Evolutionary conservation across 1,140 invertebrate genomes (phyloP).

Genomic region (Saccostrea cuccullata): DNA sequence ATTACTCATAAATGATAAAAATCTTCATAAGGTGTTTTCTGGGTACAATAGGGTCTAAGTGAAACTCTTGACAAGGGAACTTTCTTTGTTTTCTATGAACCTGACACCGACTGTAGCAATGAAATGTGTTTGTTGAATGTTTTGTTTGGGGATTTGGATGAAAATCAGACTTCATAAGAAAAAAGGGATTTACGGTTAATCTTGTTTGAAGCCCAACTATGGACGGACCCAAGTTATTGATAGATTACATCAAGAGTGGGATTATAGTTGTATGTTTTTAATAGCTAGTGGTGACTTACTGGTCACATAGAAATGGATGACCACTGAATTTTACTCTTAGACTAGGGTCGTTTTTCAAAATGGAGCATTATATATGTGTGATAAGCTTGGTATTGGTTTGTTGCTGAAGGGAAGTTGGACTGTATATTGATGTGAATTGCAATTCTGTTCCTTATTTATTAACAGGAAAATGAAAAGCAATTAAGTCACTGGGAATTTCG

Average conservation of each 20-base stretch:
- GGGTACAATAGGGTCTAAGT: constrained; percentile 1
- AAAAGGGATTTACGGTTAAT: constrained; percentile 10
- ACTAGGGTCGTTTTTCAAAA: neutral
- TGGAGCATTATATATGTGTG: neutral
- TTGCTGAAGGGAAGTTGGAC: neutral
- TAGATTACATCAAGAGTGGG: constrained; percentile 2
- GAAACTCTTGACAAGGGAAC: neutral
- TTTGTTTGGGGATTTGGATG: constrained; percentile 13
- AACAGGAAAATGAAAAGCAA: constrained; percentile 87
- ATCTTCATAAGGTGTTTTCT: neutral
- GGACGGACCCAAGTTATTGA: neutral
- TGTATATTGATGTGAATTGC: neutral
- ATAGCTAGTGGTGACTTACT: neutral
- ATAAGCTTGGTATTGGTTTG: neutral
- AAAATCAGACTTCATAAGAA: neutral
- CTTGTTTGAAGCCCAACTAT: constrained; percentile 19
- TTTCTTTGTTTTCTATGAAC: neutral
- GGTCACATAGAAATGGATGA: neutral
- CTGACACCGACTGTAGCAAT: constrained; percentile 10
- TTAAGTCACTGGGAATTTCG: constrained; percentile 91
- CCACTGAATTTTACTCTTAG: neutral
- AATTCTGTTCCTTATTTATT: constrained; percentile 51
- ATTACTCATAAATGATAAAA: constrained; percentile 15
- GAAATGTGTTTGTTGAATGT: constrained; percentile 13
- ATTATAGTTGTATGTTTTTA: neutral